Conservation (phyloP, 2,888 invertebrate species). For the Tortricodes alternella region DNA sequence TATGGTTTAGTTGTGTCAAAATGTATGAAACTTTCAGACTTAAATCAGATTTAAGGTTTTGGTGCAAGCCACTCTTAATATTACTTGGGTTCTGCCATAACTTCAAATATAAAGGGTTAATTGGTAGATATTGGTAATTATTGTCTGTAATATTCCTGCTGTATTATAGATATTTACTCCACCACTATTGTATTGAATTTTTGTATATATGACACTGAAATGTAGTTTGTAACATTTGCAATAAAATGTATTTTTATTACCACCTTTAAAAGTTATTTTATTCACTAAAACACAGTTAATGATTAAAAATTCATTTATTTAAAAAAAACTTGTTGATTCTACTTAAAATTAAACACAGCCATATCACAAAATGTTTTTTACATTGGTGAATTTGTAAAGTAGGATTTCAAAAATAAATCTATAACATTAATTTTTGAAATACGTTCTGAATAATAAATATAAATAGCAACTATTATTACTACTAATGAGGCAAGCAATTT, state of each 20-base stretch:
- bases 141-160: conserved; percentile 42
- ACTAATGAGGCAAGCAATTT: conserved; percentile 49
- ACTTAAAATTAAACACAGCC: conserved; percentile 27
- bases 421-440: conserved; percentile 42
- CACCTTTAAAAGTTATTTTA: conserved; percentile 60
- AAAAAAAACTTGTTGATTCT: not conserved
- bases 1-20: too few relatives aligned
- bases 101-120: conserved; percentile 18
- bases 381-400: conserved; percentile 15
- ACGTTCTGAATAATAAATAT: conserved; percentile 58
- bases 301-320: conserved; percentile 27
- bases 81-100: conserved; percentile 29
- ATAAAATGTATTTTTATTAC: conserved; percentile 83
- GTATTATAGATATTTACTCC: conserved; percentile 59
- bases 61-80: too few relatives aligned
- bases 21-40: too few relatives aligned
- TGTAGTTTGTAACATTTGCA: conserved; percentile 78
- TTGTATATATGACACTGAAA: conserved; percentile 80
- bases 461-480: conserved; percentile 49
- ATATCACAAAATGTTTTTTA: not conserved
- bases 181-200: conserved; percentile 71
- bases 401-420: conserved; percentile 42
- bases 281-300: conserved; percentile 31
- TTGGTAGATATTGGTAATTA: not conserved
- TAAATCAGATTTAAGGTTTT: too few relatives aligned